Percentiles rank a stretch among this genome's conserved stretches.
Conservation (phyloP, 2,888 invertebrate species). For the Stenotaenia linearis region DNA sequence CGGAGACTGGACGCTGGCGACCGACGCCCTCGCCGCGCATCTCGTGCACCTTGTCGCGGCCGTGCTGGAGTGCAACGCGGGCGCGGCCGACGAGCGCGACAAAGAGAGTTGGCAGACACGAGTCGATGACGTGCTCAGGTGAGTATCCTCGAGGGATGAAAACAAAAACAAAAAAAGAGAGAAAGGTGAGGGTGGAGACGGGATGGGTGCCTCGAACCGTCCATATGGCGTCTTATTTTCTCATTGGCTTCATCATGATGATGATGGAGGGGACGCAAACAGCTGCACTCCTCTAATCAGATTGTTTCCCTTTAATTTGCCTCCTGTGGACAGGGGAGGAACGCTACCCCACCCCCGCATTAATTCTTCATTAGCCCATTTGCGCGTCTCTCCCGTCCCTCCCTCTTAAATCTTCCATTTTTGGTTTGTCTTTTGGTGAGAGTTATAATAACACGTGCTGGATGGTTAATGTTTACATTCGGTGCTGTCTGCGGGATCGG, state of each 20-base stretch:
- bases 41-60: constrained; percentile 30
- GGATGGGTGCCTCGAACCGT: not conserved
- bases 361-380: constrained; percentile 32
- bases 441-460: constrained; percentile 1
- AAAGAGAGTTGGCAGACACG: constrained; percentile 29
- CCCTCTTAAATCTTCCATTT: constrained; percentile 10
- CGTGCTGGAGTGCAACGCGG: not conserved
- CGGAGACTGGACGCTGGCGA: constrained; percentile 43
- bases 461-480: not conserved
- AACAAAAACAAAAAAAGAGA: not conserved
- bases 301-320: constrained; percentile 32
- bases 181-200: not conserved
- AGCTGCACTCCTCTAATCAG: constrained; percentile 30
- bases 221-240: constrained; percentile 22
- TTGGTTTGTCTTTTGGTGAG: not conserved
- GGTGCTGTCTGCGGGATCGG: not conserved
- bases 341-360: constrained; percentile 28
- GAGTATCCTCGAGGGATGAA: constrained; percentile 24
- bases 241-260: constrained; percentile 26
- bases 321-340: constrained; percentile 28
- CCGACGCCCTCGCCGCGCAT: constrained; percentile 45
- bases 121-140: constrained; percentile 48
- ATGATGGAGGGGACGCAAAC: constrained; percentile 24
- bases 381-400: not conserved
- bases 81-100: not conserved